Base-by-base conservation (phyloP, 1,140 invertebrate species). In the Drosophila arizonae region DNA sequence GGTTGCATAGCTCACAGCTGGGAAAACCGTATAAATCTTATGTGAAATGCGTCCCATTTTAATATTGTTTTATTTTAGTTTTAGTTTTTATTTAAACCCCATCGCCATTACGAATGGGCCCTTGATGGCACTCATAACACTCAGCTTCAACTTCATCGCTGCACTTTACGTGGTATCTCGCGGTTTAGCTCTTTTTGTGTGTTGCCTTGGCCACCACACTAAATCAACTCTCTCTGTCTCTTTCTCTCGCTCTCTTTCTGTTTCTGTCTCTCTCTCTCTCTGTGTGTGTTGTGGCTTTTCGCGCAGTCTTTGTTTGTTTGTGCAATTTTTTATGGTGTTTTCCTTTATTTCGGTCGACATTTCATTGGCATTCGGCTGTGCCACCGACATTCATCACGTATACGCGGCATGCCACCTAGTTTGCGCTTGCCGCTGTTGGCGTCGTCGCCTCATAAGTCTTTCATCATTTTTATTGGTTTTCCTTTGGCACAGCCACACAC, bases 401-500 rank as follows among this genome's bases (percentile, higher is more conserved):
- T 78, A 79, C 65, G 77, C 77, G 79, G 60, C 64, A 60, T 75
- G 60, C 33, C 51, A 30, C 36, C 50, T 4, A 28, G 17, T 26
- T 45, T 56, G 21, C 24, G 48, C 13, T 13, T 61, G 46, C 45
- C 15, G 26, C 15, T 43, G 17, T n/a, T 63, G 8, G 15, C 45
- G 33, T 33, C 28, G 51, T 33, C 60, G 51, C 50, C 45, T 62
- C 79, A 61, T 67, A 81, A 78, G 82, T 86, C 81, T 85, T 85
- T 87, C 82, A 87, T 86, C 82, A 86, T 86, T 86, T 86, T 86
- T 81, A 87, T 87, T 86, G 61, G 78, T 43, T 72, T 73, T 65
- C 28, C 33, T 55, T 61, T 57, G 17, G 9, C 75, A 56, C 54
- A 13, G 28, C 39, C 28, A 30, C 9, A 48, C 28, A 30, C 24